Evolutionary conservation across 2,797 vertebrate genomes (phyloP).

Genomic region (Cephalopachus bancanus): DNA sequence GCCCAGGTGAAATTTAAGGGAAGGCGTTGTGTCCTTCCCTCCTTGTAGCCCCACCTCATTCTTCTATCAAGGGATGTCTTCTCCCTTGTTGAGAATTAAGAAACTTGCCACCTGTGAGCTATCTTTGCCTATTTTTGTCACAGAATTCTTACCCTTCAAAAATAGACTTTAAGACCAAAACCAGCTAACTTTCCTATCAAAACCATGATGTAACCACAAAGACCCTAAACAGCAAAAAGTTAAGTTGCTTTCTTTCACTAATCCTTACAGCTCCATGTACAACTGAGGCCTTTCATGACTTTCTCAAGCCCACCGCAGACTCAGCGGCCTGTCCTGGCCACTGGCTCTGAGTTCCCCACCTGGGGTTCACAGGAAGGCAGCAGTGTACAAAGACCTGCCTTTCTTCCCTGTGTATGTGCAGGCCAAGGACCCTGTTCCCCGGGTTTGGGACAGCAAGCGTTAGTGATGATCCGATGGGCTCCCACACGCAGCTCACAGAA

Average conservation of each 20-base stretch:
- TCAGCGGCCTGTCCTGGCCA: neutral
- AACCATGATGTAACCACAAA: neutral
- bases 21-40: neutral
- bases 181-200: neutral
- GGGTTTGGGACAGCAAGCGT: neutral
- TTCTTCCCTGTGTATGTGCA: fast-evolving
- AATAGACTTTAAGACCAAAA: neutral
- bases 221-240: neutral
- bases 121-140: neutral
- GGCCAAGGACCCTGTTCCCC: fast-evolving
- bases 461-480: neutral
- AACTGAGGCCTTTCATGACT: neutral
- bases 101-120: neutral
- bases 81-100: neutral
- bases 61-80: neutral
- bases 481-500: neutral
- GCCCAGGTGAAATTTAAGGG: constrained; percentile 10
- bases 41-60: neutral
- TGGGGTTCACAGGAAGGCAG: neutral
- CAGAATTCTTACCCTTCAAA: neutral
- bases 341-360: neutral
- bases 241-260: neutral
- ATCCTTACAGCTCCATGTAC: neutral
- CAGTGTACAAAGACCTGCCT: neutral
- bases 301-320: fast-evolving